Evolutionary conservation across 2,888 invertebrate genomes (phyloP), one percentile per base, ranked within the genome.

Genomic region (Metacarcinus magister): DNA sequence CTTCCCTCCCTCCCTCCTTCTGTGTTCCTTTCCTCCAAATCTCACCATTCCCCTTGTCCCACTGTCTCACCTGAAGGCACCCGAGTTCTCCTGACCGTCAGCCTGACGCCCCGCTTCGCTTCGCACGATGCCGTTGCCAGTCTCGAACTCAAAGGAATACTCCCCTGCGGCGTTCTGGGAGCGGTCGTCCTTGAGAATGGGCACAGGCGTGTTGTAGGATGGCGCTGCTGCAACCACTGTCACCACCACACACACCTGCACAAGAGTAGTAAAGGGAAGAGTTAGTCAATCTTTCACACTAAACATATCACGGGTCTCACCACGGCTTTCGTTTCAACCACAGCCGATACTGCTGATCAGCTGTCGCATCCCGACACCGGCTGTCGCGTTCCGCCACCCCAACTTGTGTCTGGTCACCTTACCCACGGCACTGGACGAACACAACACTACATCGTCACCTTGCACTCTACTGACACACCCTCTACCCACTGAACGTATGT

Each of bases 71-170:
- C 87, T 87, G 87, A 87, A 32, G 87, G 87, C 87, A 2, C 87
- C 87, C 16, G 87, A 87, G 39, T 23, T n/a, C 87, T 87, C 87
- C 87, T 87, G 87, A 13, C 87, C 87, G 87, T 87, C 87, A n/a
- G 32, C 32, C 87, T 87, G 87, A 39, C 32, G 32, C 16, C 87
- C 87, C 16, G 87, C 10, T 39, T 87, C 87, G 87, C 87, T 87
- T 32, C 87, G 87, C 87, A 87, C 87, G 87, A 87, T 87, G 87
- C 87, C 87, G 87, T 87, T 87, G 87, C 87, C 87, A 39, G 87
- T 87, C 87, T 87, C 87, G 87, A 87, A 87, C 16, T 87, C 32
- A 39, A 87, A 87, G 87, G 87, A 39, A 39, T 87, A 87, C 87
- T 87, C 87, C 39, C 87, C 87, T 3, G 87, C 87, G 13, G 87